Evolutionary conservation across 2,113 vertebrate species (phyloP).

Genomic region (Sinocyclocheilus anophthalmus): DNA sequence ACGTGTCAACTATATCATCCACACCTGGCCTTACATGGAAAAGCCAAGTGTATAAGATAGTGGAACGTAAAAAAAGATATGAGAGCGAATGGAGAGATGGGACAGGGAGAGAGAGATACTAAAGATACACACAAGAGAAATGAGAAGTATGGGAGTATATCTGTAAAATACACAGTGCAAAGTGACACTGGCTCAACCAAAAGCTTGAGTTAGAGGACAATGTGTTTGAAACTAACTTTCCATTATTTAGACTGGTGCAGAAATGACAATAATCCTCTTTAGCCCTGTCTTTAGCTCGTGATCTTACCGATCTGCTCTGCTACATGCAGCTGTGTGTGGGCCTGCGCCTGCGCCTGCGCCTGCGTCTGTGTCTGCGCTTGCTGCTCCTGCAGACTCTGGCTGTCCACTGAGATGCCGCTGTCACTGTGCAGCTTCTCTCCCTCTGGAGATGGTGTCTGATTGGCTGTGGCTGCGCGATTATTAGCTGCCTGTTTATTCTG

Average conservation of each 20-base stretch:
- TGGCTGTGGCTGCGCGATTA: slow-evolving; percentile 84
- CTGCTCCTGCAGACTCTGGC: slow-evolving; percentile 94
- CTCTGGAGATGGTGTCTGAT: slow-evolving; percentile 92
- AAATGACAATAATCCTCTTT: not conserved
- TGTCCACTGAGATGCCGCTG: slow-evolving; percentile 98
- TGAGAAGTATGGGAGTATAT: not conserved
- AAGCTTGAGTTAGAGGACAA: not conserved
- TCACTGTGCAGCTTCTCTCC: slow-evolving; percentile 98
- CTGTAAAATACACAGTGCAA: not conserved
- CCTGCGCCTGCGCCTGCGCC: slow-evolving; percentile 73
- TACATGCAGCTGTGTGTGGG: slow-evolving; percentile 74
- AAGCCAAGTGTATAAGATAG: slow-evolving; percentile 11
- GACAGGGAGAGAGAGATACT: not conserved
- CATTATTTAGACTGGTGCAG: not conserved
- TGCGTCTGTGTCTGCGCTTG: slow-evolving; percentile 68
- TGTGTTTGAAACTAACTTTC: not conserved
- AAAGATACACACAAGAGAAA: slow-evolving; percentile 1
- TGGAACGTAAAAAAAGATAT: slow-evolving; percentile 20
- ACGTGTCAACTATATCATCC: slow-evolving; percentile 12
- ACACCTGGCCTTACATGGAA: slow-evolving; percentile 17
- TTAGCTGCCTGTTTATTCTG: slow-evolving; percentile 95
- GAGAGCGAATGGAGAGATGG: slow-evolving; percentile 6
- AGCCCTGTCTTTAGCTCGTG: not conserved
- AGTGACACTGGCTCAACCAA: not conserved
- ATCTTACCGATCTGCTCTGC: slow-evolving; percentile 76